Conservation (phyloP, 2,797 vertebrate genomes). For the Hybognathus amarus region DNA sequence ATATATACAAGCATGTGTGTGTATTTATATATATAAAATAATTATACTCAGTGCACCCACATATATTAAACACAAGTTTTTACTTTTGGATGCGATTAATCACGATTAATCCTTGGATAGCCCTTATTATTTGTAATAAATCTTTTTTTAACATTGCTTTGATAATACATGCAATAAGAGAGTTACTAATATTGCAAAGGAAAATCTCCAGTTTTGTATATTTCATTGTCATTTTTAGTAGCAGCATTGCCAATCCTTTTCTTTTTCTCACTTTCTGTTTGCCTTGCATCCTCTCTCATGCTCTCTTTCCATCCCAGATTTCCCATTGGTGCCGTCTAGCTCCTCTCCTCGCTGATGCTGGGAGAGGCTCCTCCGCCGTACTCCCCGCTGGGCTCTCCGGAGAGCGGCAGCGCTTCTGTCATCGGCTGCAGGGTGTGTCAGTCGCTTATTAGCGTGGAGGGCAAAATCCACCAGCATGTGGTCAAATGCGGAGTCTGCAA, state of each 20-base stretch:
- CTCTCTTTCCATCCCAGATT: slow-evolving; percentile 64
- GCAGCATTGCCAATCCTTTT: background rate
- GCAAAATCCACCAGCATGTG: slow-evolving; percentile 81
- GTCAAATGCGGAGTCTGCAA: slow-evolving; percentile 89
- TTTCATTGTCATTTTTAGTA: background rate
- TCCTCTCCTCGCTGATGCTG: slow-evolving; percentile 66
- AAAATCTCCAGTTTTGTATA: background rate
- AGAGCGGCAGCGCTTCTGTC: slow-evolving; percentile 80
- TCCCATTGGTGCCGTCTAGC: slow-evolving; percentile 73
- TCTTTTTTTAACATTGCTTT: background rate
- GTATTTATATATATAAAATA: too few relatives aligned
- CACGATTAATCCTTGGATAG: too few relatives aligned
- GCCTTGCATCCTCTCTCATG: background rate
- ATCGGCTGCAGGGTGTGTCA: slow-evolving; percentile 89
- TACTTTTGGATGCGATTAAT: too few relatives aligned
- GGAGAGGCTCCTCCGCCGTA: slow-evolving; percentile 82
- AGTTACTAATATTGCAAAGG: background rate
- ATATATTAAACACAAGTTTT: too few relatives aligned
- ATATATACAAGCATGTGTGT: too few relatives aligned
- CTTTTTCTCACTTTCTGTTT: background rate
- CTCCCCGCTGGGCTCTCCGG: slow-evolving; percentile 83
- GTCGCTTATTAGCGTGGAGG: slow-evolving; percentile 84
- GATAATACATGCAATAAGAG: background rate
- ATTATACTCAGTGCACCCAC: too few relatives aligned
- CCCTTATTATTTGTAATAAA: background rate